Base-by-base conservation (phyloP, 2,797 vertebrate species). In the Eurystomus glaucurus region DNA sequence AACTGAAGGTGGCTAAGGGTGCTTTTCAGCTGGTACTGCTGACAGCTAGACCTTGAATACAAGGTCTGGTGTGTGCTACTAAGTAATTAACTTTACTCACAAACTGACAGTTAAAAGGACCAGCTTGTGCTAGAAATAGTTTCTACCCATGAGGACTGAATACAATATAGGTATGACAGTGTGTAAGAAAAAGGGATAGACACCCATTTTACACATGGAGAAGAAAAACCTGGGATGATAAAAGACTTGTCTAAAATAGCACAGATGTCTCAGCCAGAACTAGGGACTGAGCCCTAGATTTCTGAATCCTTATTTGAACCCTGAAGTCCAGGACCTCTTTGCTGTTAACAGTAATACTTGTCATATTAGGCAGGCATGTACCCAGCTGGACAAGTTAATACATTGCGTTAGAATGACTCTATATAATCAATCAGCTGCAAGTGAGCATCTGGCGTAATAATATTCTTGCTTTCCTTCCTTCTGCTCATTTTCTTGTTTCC, bases 401-500 rank as follows among this genome's bases (percentile, higher is more conserved):
- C 8, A 22, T 45, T 81, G 74, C 5, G 0, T 93, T 81, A 88
- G 76, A 96, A 93, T 83, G 41, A 76, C 18, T 92, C 74, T 50
- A 61, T 50, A 23, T 60, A 93, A 92, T 86, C 81, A 94, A 91
- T 78, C 83, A 96, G 23, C 58, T 90, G 37, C 61, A 92, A 85
- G 45, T 68, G 31, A 94, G 46, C 83, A 92, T 60, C 80, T 94
- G 87, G 72, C 28, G 83, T 77, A 92, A 92, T 52, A 94, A 95
- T 86, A 25, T 46, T 70, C 68, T 78, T 89, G 57, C 50, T 72
- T 94, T 62, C 18, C 55, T 61, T 82, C 46, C 76, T 96, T 90
- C 69, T 96, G 68, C 57, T 95, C 45, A 31, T 94, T 93, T 95
- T 82, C 69, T 92, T 79, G 12, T 92, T 94, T 92, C 78, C 37